Evolutionary conservation across 2,888 invertebrate genomes (phyloP).

Genomic region (Teinopalpus imperialis): DNA sequence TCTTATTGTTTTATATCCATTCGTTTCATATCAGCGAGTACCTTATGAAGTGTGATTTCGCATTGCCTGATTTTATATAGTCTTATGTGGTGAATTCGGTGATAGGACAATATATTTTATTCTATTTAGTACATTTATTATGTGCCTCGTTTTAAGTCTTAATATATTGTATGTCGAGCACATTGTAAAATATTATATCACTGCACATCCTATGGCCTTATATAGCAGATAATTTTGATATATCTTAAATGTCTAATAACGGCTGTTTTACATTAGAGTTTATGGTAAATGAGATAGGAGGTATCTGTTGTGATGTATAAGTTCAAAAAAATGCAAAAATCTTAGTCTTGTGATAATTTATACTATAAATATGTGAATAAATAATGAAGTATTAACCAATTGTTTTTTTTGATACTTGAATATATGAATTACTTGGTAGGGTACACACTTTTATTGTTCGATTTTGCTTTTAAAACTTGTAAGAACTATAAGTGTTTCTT

Average conservation of each 20-base stretch:
- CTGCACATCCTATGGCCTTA: conserved; percentile 70
- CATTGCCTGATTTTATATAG: conserved; percentile 15
- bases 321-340: conserved; percentile 70
- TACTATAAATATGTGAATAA: conserved; percentile 76
- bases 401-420: conserved; percentile 37
- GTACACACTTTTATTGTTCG: too few species aligned
- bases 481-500: too few species aligned
- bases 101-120: conserved; percentile 64
- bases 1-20: conserved; percentile 30
- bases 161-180: conserved; percentile 39
- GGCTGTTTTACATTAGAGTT: conserved; percentile 71
- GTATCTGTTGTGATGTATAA: conserved; percentile 78
- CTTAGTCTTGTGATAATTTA: conserved; percentile 81
- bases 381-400: conserved; percentile 70
- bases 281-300: conserved; percentile 50
- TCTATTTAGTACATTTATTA: conserved; percentile 46
- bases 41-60: conserved; percentile 43
- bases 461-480: too few species aligned
- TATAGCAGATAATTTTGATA: conserved; percentile 53
- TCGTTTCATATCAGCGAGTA: conserved; percentile 63
- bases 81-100: conserved; percentile 44
- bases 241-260: conserved; percentile 48
- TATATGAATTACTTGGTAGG: too few species aligned
- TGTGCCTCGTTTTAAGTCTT: conserved; percentile 52
- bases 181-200: conserved; percentile 44